Evolutionary conservation across 2,888 invertebrate species (phyloP).

Genomic region (Pocota personata): DNA sequence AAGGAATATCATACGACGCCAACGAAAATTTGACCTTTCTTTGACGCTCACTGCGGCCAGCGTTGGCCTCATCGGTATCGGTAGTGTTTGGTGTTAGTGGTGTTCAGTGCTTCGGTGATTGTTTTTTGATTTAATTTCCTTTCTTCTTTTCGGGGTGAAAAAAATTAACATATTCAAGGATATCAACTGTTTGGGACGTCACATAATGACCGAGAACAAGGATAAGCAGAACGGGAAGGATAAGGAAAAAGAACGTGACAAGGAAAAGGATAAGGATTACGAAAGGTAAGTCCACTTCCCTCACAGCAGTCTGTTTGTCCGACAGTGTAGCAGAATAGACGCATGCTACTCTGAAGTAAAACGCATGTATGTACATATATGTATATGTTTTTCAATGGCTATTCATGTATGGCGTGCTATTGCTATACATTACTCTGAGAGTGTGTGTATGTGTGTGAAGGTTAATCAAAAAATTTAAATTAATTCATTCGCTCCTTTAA

Average conservation of each 20-base stretch:
- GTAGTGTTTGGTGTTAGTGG: not conserved
- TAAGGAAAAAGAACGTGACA: slow-evolving; percentile 51
- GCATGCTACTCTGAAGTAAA: not conserved
- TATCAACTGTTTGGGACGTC: slow-evolving; percentile 61
- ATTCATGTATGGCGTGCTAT: slow-evolving; percentile 18
- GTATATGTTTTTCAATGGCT: not conserved
- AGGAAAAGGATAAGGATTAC: slow-evolving; percentile 56
- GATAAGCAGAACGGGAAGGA: slow-evolving; percentile 60
- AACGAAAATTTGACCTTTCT: slow-evolving; percentile 12
- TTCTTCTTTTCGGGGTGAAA: slow-evolving; percentile 36
- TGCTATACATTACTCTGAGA: slow-evolving; percentile 7
- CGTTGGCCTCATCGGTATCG: not conserved
- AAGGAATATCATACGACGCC: not conserved
- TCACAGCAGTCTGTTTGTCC: not conserved
- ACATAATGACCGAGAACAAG: slow-evolving; percentile 59
- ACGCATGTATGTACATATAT: not conserved
- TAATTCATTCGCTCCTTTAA: not conserved
- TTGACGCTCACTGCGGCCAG: not conserved
- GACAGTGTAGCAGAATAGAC: not conserved
- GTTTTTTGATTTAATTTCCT: slow-evolving; percentile 22
- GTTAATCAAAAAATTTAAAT: slow-evolving; percentile 9
- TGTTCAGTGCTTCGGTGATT: slow-evolving; percentile 17
- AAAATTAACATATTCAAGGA: slow-evolving; percentile 64
- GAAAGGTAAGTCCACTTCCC: slow-evolving; percentile 23
- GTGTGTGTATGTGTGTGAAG: not conserved